Base-by-base conservation (phyloP, 2,888 invertebrate species). In the Caenorhabditis afra region DNA sequence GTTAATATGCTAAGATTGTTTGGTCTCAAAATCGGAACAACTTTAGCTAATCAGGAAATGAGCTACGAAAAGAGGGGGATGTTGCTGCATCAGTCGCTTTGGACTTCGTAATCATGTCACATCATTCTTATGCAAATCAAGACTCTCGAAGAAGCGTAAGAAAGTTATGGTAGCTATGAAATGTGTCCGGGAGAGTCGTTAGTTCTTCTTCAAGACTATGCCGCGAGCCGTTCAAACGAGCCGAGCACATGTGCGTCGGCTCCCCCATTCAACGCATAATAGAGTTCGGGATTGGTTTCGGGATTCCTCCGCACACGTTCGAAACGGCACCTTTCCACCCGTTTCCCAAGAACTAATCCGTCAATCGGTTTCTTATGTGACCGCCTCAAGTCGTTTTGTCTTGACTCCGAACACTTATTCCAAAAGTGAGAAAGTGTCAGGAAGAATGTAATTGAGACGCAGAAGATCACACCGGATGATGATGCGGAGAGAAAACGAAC, bases 1-100 rank as follows among this genome's bases (percentile, higher is more conserved):
- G 7, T 37, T 37, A n/a, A n/a, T 29, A 29, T 29, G 29, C 11
- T n/a, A n/a, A 14, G 41, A 41, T 41, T 3, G 7, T 41, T 11
- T 3, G 41, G 11, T 41, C 12, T 8, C 2, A 14, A 41, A 41
- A 11, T 41, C 11, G 14, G 12, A 53, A 53, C 35, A 53, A 53
- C 16, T 53, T 53, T 1, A 37, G 16, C 37, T 53, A 53, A 53
- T 53, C 53, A 29, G 53, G 53, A 53, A 53, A 53, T 18, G 22
- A 3, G 49, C 3, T 8, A 14, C 7, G 7, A 11, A 41, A 41
- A 29, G 29, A 29, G 29, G 7, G 29, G 7, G 29, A 7, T 3
- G 29, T 29, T 29, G 29, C 29, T 5, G 29, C 29, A 29, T 29
- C 29, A 29, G 29, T 29, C 8, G 35, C 53, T n/a, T 29, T 4